phyloP scores from a whole-genome alignment of 2,113 vertebrate species.

The Pimephales promelas region DNA sequence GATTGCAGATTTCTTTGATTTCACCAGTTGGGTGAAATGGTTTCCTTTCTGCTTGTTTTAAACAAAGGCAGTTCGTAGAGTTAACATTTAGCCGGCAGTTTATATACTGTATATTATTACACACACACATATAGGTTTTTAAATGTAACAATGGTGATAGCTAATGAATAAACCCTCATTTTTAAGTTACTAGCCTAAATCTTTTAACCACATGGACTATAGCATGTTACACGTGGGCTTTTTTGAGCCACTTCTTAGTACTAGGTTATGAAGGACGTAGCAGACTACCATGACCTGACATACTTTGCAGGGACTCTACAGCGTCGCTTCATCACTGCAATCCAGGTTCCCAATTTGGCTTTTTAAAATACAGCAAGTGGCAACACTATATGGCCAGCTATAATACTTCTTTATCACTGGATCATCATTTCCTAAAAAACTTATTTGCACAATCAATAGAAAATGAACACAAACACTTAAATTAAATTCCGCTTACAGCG shows the following conservation, averaged over 20 bases:
- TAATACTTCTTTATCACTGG: background rate
- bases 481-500: background rate
- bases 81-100: background rate
- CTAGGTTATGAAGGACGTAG: constrained; percentile 9
- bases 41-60: background rate
- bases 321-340: background rate
- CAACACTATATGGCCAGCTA: background rate
- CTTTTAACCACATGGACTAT: background rate
- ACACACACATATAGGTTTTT: background rate
- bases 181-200: background rate
- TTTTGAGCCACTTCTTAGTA: background rate
- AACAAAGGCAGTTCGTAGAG: background rate
- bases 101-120: background rate
- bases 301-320: constrained; percentile 3
- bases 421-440: background rate
- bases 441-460: background rate
- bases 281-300: constrained; percentile 21
- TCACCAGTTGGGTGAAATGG: background rate
- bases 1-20: background rate
- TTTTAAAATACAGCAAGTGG: background rate
- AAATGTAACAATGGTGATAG: background rate
- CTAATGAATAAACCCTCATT: background rate
- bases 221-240: background rate
- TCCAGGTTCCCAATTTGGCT: background rate
- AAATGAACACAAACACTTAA: constrained; percentile 7